Base-by-base conservation (phyloP, 1,140 invertebrate genomes). In the Pseudomyrmex cubaensis region DNA sequence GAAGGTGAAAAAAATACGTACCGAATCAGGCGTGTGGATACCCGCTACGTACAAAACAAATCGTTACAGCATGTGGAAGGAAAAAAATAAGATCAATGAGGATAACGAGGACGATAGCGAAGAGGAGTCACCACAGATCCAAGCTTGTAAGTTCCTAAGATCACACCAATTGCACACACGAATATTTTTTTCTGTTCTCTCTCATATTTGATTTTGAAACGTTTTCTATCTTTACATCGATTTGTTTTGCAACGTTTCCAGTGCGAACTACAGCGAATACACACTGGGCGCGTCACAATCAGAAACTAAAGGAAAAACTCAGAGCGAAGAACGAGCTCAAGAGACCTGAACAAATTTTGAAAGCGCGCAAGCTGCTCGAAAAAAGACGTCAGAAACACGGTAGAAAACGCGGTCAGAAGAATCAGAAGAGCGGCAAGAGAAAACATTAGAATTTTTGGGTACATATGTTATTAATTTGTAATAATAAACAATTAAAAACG, bases 1-100 rank as follows among this genome's bases (percentile, higher is more conserved):
- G 1, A 96, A 96, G 84, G 93, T 95, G 20, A 97, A 96, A 64
- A 98, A 98, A 94, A 99, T 99, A 85, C 97, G 96, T 85, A 99
- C 99, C 2, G 99, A 99, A 94, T 98, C 98, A 74, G 99, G 99
- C 10, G 96, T 96, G 0, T 98, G 98, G 96, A 98, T 99, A 88
- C 96, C 98, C 2, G 98, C 98, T 0, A 97, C 97, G 0, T 99
- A 98, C 93, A 99, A 99, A 94, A 97, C 97, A 66, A 97, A 98
- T 85, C 95, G 97, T 84, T 99, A 99, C 93, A 96, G 96, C 64
- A 95, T 97, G 54, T 99, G 98, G 98, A 96, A 97, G 88, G 96
- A 98, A 82, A 97, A 97, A 87, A 97, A 96, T 56, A 98, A 98
- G 94, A 92, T 96, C 46, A 95, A 96, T 84, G 95, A 95, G 63